phyloP scores from a whole-genome alignment of 2,113 vertebrate genomes.

The Cyanoderma ruficeps region DNA sequence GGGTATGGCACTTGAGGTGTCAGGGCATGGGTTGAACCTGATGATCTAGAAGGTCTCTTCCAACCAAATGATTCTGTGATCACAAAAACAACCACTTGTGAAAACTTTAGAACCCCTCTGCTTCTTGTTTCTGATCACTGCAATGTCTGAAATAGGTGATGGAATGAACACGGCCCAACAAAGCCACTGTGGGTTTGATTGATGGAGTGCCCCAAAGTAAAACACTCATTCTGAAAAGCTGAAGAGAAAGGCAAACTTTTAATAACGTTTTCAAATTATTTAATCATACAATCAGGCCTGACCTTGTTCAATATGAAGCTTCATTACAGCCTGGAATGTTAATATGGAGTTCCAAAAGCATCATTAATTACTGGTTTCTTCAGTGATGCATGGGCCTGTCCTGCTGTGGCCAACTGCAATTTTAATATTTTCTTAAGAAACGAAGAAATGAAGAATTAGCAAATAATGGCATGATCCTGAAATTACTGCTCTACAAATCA shows the following conservation, averaged over 20 bases:
- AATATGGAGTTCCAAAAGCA: constrained; percentile 45
- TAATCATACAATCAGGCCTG: constrained; percentile 55
- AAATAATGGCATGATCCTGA: constrained; percentile 46
- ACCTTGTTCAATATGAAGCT: constrained; percentile 53
- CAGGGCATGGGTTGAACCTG: no score
- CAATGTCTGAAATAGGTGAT: background rate
- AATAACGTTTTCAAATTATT: constrained; percentile 57
- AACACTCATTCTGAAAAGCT: constrained; percentile 16
- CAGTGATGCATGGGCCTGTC: background rate
- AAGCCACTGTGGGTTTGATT: background rate
- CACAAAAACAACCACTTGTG: background rate
- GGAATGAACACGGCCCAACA: background rate
- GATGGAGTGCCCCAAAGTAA: constrained; percentile 17
- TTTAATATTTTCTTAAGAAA: constrained; percentile 40
- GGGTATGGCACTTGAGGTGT: no score
- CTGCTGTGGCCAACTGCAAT: constrained; percentile 11
- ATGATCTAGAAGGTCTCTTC: no score
- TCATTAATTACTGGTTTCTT: constrained; percentile 61
- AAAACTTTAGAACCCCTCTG: background rate
- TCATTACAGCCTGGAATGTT: constrained; percentile 59
- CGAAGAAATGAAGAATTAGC: constrained; percentile 52
- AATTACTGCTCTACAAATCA: constrained; percentile 38
- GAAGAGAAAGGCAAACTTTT: constrained; percentile 52
- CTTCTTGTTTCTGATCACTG: background rate
- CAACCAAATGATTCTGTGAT: no score